Conservation (phyloP, 2,113 vertebrate species). For the Regulus satrapa region DNA sequence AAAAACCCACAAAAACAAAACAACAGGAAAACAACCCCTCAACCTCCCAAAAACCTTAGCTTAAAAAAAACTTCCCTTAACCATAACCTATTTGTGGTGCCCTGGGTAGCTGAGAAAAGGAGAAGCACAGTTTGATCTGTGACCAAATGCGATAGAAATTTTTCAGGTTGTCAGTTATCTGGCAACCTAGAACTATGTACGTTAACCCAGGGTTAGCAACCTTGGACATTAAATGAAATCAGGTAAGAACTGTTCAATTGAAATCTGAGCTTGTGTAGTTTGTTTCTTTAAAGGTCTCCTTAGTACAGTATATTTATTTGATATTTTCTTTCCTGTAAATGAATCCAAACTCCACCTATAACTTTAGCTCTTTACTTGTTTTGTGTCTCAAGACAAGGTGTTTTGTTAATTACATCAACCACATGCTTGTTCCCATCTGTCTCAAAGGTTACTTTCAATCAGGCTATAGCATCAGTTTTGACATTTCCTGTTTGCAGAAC, state of each 20-base stretch:
- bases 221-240: neutral
- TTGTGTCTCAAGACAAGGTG: neutral
- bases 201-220: neutral
- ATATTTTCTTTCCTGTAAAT: neutral
- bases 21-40: neutral
- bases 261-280: neutral
- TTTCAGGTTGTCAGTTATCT: neutral
- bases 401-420: neutral
- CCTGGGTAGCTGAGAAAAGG: neutral
- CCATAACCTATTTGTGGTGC: neutral
- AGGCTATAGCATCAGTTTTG: neutral
- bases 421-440: neutral
- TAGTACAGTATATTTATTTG: neutral
- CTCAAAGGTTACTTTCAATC: neutral
- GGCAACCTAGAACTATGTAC: neutral
- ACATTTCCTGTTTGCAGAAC: neutral
- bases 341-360: neutral
- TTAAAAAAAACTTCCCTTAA: neutral
- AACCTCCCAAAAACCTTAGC: rapidly evolving
- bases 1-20: too few relatives aligned
- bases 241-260: neutral
- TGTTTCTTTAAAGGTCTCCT: neutral
- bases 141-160: neutral
- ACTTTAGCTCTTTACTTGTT: neutral
- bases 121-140: neutral